These are phyloP conservation scores for Hyposmocoma kahamanoa DNA, from an alignment of 1,140 invertebrate species.

Conservation along the genomic window DNA sequence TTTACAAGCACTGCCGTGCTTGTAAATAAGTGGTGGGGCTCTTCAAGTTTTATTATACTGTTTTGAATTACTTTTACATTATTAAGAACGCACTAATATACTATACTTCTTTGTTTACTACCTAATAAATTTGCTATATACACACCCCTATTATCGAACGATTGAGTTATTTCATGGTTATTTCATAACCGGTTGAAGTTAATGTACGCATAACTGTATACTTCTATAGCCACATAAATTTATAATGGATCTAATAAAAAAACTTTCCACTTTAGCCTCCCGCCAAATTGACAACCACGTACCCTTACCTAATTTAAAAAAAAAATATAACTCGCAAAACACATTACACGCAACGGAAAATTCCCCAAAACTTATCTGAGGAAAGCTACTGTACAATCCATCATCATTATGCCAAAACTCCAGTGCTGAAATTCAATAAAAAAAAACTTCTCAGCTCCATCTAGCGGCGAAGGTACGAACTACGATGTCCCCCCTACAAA, in stretches of 20 bases:
- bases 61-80: too few relatives aligned
- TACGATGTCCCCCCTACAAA: slow-evolving; percentile 21
- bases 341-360: slow-evolving; percentile 59
- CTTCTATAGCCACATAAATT: slow-evolving; percentile 6
- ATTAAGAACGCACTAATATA: too few relatives aligned
- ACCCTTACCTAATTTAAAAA: slow-evolving; percentile 49
- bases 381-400: slow-evolving; percentile 65
- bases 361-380: slow-evolving; percentile 64
- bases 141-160: too few relatives aligned
- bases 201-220: too few relatives aligned
- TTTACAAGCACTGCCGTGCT: too few relatives aligned
- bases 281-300: slow-evolving; percentile 35
- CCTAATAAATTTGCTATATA: too few relatives aligned
- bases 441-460: slow-evolving; percentile 66
- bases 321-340: slow-evolving; percentile 55
- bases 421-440: slow-evolving; percentile 65
- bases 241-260: slow-evolving; percentile 8
- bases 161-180: too few relatives aligned
- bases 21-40: too few relatives aligned
- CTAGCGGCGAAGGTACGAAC: slow-evolving; percentile 51
- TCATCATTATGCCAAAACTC: slow-evolving; percentile 70
- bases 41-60: too few relatives aligned
- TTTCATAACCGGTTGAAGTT: too few relatives aligned
- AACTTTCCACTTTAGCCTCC: slow-evolving; percentile 9
- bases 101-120: too few relatives aligned